Evolutionary conservation across 2,888 invertebrate genomes (phyloP).

Genomic region (Drosophila testacea): DNA sequence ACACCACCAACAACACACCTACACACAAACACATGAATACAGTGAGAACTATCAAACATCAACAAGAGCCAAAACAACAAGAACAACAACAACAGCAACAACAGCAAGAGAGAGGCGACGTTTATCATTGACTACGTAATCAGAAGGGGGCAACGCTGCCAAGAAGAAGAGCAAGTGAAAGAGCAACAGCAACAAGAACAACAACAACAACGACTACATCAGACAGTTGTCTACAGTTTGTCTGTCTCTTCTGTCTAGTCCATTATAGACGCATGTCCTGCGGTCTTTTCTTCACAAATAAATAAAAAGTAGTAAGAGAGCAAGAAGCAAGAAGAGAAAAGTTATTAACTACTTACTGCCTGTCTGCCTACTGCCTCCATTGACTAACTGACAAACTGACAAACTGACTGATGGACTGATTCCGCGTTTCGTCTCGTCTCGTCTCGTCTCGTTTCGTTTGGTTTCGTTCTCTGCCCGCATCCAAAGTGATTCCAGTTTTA

Average conservation of each 20-base stretch:
- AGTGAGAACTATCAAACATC: conserved; percentile 60
- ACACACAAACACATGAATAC: conserved; percentile 27
- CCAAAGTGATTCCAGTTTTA: conserved; percentile 32
- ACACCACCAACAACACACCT: conserved; percentile 42
- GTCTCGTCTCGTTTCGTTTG: conserved; percentile 8
- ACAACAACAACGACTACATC: conserved; percentile 26
- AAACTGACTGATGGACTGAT: conserved; percentile 32
- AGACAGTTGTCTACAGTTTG: conserved; percentile 53
- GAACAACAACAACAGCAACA: conserved; percentile 28
- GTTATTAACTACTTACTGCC: conserved; percentile 11
- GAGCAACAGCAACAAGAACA: conserved; percentile 32
- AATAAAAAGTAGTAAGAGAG: not conserved
- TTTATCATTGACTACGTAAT: conserved; percentile 59
- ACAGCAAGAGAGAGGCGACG: conserved; percentile 18
- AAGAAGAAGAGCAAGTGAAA: conserved; percentile 20
- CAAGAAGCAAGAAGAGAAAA: conserved; percentile 1
- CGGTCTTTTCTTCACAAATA: not conserved
- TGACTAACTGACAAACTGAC: conserved; percentile 23
- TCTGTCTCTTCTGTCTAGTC: conserved; percentile 45
- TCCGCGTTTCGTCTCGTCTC: conserved; percentile 14
- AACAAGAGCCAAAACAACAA: conserved; percentile 32
- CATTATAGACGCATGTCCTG: conserved; percentile 25
- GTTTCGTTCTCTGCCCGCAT: conserved; percentile 31
- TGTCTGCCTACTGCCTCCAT: conserved; percentile 15
- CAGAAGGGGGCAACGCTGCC: conserved; percentile 35